A percentile compares a stretch with the other conserved stretches of the same genome.
phyloP scores from a whole-genome alignment of 2,113 vertebrate species.

The Tympanuchus pallidicinctus region DNA sequence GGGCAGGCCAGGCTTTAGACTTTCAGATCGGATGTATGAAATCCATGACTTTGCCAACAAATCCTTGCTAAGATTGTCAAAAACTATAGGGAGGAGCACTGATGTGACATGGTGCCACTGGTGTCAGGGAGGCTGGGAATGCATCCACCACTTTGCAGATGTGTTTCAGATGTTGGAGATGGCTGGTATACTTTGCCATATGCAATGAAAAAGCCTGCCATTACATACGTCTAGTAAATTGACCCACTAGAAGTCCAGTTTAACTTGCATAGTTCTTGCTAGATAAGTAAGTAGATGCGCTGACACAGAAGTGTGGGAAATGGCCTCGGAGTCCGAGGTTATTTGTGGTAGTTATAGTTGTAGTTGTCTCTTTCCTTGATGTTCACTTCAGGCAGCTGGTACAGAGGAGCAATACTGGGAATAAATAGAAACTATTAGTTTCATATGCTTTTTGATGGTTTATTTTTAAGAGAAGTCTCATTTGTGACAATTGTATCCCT shows the following conservation, averaged over 20 bases:
- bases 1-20: not conserved
- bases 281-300: not conserved
- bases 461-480: not conserved
- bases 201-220: not conserved
- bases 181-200: not conserved
- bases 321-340: not conserved
- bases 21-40: not conserved
- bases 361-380: not conserved
- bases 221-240: not conserved
- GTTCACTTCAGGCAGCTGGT: not conserved
- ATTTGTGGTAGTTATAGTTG: not conserved
- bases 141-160: too few species aligned
- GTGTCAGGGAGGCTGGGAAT: accelerated
- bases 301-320: not conserved
- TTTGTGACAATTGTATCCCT: not conserved
- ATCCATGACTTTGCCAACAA: not conserved
- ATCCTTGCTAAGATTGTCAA: not conserved
- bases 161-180: not conserved
- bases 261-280: not conserved
- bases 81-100: not conserved
- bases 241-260: not conserved
- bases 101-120: accelerated
- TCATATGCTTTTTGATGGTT: not conserved
- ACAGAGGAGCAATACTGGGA: not conserved
- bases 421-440: not conserved